Conservation (phyloP, 2,113 vertebrate genomes). For the Mustelus asterias region DNA sequence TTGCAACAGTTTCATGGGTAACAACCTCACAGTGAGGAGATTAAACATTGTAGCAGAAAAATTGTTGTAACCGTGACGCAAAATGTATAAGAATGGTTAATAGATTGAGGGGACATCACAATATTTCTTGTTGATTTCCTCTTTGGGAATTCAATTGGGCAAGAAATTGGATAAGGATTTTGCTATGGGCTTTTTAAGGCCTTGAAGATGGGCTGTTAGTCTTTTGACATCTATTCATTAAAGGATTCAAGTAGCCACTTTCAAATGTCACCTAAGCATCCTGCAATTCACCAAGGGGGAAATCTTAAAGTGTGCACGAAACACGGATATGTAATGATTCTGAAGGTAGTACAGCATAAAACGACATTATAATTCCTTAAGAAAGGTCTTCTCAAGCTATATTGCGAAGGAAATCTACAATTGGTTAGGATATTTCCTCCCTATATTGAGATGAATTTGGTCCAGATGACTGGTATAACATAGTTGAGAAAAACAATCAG, state of each 20-base stretch:
- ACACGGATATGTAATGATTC: background rate
- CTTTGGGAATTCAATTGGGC: background rate
- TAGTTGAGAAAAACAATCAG: slow-evolving; percentile 11
- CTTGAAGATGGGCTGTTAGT: background rate
- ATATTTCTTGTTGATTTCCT: slow-evolving; percentile 3
- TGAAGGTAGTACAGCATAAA: background rate
- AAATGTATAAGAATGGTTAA: background rate
- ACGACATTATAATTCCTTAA: background rate
- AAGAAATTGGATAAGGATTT: slow-evolving; percentile 15
- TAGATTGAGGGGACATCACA: background rate
- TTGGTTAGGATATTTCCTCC: background rate
- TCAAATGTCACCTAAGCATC: background rate
- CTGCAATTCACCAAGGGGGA: background rate
- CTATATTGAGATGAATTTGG: background rate
- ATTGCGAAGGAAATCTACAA: background rate
- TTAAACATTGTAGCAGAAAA: background rate
- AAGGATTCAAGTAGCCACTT: slow-evolving; percentile 6
- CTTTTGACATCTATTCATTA: slow-evolving; percentile 31
- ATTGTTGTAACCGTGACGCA: background rate
- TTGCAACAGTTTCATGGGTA: background rate
- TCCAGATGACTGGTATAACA: background rate
- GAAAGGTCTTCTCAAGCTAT: background rate
- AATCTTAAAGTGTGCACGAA: background rate
- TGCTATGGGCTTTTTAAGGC: slow-evolving; percentile 8
- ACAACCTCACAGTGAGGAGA: background rate